These are phyloP conservation scores for Panurus biarmicus DNA, from an alignment of 2,113 vertebrate genomes.

Conservation along the genomic window DNA sequence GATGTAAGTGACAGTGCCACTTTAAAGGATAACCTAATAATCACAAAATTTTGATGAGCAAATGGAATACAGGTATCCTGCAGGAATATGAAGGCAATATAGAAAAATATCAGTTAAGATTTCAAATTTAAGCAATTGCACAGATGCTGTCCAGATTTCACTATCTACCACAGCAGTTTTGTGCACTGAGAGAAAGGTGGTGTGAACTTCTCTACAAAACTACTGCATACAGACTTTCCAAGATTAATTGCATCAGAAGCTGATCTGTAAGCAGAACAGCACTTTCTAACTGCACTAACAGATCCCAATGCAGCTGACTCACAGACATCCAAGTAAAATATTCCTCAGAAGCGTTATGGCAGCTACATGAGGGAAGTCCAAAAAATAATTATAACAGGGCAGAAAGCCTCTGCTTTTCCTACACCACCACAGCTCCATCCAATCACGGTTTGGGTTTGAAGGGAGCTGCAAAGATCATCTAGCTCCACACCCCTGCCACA, in stretches of 20 bases:
- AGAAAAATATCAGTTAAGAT: background rate
- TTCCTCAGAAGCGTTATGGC: background rate
- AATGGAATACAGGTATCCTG: background rate
- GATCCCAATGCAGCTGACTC: background rate
- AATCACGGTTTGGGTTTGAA: background rate
- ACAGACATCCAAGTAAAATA: background rate
- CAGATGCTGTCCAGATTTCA: background rate
- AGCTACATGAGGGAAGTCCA: background rate
- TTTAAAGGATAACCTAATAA: background rate
- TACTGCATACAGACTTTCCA: background rate
- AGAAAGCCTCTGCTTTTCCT: background rate
- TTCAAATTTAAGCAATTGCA: background rate
- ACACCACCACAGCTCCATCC: background rate
- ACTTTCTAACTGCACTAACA: background rate
- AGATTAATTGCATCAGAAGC: background rate
- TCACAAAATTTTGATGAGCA: background rate
- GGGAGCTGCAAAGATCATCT: background rate
- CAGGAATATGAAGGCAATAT: background rate
- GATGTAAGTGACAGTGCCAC: background rate
- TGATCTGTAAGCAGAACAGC: background rate
- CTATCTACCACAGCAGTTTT: background rate
- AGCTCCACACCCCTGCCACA: background rate
- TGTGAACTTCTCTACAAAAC: background rate
- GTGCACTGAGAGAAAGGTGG: background rate
- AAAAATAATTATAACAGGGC: background rate